Evolutionary conservation across 2,888 invertebrate genomes (phyloP).

Genomic region (Drosophila imparisetae): DNA sequence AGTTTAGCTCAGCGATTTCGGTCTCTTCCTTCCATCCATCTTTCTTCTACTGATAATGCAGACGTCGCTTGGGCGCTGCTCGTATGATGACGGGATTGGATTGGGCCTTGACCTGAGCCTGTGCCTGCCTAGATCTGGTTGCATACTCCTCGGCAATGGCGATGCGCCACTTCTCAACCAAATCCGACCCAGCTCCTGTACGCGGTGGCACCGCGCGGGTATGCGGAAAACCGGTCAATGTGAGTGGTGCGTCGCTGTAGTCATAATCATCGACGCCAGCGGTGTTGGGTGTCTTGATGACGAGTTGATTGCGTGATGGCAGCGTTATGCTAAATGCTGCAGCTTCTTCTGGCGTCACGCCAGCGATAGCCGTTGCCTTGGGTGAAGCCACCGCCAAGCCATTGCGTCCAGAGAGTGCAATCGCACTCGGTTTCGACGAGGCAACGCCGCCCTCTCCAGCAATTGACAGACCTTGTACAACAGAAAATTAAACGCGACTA

Average conservation of each 20-base stretch:
- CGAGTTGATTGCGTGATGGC: slow-evolving; percentile 80
- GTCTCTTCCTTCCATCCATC: not conserved
- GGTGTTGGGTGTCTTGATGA: slow-evolving; percentile 73
- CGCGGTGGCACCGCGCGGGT: slow-evolving; percentile 58
- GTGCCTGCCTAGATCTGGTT: slow-evolving; percentile 34
- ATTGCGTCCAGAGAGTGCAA: slow-evolving; percentile 89
- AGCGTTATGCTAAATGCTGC: slow-evolving; percentile 82
- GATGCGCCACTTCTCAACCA: slow-evolving; percentile 76
- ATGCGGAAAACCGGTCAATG: slow-evolving; percentile 53
- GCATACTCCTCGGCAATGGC: slow-evolving; percentile 79
- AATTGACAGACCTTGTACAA: slow-evolving; percentile 86
- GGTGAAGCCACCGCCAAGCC: slow-evolving; percentile 90
- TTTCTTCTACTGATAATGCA: slow-evolving; percentile 53
- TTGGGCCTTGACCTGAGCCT: not conserved
- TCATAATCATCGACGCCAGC: slow-evolving; percentile 74
- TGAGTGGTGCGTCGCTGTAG: slow-evolving; percentile 55
- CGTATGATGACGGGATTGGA: slow-evolving; percentile 37
- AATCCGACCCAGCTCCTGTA: slow-evolving; percentile 48
- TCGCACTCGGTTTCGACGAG: slow-evolving; percentile 89
- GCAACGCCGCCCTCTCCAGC: slow-evolving; percentile 89
- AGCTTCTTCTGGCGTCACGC: slow-evolving; percentile 85
- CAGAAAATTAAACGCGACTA: not conserved
- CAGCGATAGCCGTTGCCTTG: slow-evolving; percentile 90
- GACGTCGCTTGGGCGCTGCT: slow-evolving; percentile 67
- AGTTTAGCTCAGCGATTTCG: slow-evolving; percentile 1